phyloP scores from a whole-genome alignment of 2,888 invertebrate species.

The Coelinius sp. region DNA sequence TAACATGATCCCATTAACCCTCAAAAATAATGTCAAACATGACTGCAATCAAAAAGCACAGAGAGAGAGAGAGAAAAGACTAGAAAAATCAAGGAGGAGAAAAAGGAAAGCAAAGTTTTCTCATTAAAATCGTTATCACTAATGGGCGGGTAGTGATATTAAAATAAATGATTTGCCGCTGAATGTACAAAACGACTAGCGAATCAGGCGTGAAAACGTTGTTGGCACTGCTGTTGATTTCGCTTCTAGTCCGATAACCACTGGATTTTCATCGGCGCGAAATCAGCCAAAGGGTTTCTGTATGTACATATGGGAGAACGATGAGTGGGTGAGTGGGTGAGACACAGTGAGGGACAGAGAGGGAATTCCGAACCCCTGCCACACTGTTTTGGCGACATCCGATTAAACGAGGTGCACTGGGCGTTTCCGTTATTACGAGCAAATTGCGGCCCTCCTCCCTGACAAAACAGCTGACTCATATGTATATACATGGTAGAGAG shows the following conservation, averaged over 20 bases:
- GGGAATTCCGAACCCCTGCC: conserved; percentile 18
- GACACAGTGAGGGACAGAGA: neutral
- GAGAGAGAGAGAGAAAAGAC: neutral
- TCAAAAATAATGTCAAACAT: neutral
- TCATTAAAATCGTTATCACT: conserved; percentile 36
- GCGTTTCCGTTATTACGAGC: conserved; percentile 61
- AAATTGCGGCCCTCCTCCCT: conserved; percentile 55
- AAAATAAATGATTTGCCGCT: conserved; percentile 37
- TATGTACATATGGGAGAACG: neutral
- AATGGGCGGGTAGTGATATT: conserved; percentile 37
- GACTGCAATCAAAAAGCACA: neutral
- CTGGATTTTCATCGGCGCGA: conserved; percentile 41
- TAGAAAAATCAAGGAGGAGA: conserved; percentile 6
- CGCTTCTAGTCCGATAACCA: conserved; percentile 38
- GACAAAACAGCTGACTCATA: conserved; percentile 60
- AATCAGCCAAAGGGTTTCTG: conserved; percentile 30
- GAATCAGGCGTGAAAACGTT: conserved; percentile 17
- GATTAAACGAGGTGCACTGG: conserved; percentile 52
- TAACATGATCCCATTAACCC: neutral
- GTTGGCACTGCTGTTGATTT: conserved; percentile 42
- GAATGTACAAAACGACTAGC: conserved; percentile 14
- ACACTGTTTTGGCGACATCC: conserved; percentile 55
- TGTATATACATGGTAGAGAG: conserved; percentile 36
- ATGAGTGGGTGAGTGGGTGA: conserved; percentile 3
- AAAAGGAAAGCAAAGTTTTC: conserved; percentile 7